Evolutionary conservation across 2,888 invertebrate genomes (phyloP).

Genomic region (Amphipoea oculea): DNA sequence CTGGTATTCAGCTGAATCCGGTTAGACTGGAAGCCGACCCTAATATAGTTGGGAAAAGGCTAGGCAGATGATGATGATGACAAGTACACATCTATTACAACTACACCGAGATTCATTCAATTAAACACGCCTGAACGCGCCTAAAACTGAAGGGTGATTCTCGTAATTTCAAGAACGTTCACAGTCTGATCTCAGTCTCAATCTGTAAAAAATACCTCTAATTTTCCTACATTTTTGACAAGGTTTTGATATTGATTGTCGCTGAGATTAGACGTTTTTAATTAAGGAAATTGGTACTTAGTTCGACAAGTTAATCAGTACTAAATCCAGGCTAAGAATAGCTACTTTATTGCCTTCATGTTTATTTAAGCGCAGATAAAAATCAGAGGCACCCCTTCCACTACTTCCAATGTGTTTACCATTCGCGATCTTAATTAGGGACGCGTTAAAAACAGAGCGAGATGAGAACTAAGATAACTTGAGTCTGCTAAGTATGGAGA

Average conservation of each 20-base stretch:
- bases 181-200: too few species aligned
- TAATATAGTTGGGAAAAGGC: too few species aligned
- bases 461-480: constrained; percentile 68
- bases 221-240: too few species aligned
- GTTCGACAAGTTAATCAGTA: background rate
- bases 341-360: too few species aligned
- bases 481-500: constrained; percentile 73
- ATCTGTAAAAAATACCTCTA: too few species aligned
- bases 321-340: background rate
- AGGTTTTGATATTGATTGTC: too few species aligned
- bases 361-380: background rate
- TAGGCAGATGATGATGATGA: too few species aligned
- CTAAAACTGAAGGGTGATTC: background rate
- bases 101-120: background rate
- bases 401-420: constrained; percentile 10
- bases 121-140: background rate
- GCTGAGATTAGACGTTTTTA: too few species aligned
- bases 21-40: too few species aligned
- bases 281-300: too few species aligned
- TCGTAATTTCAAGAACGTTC: too few species aligned
- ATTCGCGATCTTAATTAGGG: constrained; percentile 35
- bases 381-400: background rate
- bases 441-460: constrained; percentile 52
- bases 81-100: background rate
- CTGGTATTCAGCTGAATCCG: too few species aligned